Conservation (phyloP, 2,888 invertebrate species). For the Tinea pellionella region DNA sequence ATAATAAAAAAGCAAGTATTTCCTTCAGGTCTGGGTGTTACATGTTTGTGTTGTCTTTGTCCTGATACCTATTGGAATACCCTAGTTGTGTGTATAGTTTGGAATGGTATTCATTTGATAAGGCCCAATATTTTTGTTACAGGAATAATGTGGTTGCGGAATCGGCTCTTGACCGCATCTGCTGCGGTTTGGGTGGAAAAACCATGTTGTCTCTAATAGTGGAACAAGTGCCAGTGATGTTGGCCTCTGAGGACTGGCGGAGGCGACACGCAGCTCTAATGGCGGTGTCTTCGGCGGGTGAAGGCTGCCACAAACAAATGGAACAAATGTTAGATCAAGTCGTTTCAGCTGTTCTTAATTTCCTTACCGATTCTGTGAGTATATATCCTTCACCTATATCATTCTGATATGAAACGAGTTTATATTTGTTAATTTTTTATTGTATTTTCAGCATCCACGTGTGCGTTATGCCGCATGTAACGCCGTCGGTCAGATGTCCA, state of each 20-base stretch:
- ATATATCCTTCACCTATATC: no score
- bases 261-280: constrained; percentile 97
- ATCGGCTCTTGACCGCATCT: constrained; percentile 94
- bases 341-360: constrained; percentile 89
- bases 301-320: constrained; percentile 99
- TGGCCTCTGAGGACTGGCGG: constrained; percentile 85
- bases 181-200: constrained; percentile 95
- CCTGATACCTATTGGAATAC: no score
- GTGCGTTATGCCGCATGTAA: constrained; percentile 98
- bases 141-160: constrained; percentile 96
- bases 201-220: constrained; percentile 92
- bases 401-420: no score
- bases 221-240: constrained; percentile 86
- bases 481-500: constrained; percentile 98
- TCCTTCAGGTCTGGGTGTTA: no score
- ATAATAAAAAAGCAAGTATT: no score
- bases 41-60: no score
- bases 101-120: no score
- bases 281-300: constrained; percentile 98
- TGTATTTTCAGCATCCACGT: constrained; percentile 78
- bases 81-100: no score
- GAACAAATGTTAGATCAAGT: constrained; percentile 93
- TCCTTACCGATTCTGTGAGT: constrained; percentile 83
- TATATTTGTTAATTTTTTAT: no score
- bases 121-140: constrained; percentile 27